phyloP scores from a whole-genome alignment of 2,888 invertebrate species.

The Lycaena phlaeas region DNA sequence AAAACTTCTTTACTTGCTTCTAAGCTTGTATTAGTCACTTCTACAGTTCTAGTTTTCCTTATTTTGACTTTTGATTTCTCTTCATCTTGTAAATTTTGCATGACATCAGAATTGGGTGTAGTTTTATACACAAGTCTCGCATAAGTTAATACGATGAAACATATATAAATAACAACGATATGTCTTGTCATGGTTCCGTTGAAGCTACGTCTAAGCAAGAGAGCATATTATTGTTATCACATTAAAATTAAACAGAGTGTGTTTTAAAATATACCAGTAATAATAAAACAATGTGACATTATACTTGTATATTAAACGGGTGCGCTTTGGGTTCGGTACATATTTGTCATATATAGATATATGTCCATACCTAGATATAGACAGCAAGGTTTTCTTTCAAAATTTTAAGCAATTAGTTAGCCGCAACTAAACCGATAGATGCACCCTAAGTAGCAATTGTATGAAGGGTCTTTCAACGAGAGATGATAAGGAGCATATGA shows the following conservation, averaged over 20 bases:
- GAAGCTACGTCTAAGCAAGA: constrained; percentile 22
- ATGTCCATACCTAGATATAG: no score
- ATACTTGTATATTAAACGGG: no score
- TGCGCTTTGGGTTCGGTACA: no score
- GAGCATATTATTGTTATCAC: constrained; percentile 27
- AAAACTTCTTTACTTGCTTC: no score
- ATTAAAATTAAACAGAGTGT: constrained; percentile 47
- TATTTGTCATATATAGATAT: no score
- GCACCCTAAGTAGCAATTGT: no score
- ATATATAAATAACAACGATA: constrained; percentile 7
- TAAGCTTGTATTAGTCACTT: no score
- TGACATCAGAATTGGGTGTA: background rate
- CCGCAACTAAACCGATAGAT: no score
- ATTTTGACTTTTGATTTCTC: background rate
- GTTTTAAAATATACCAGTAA: constrained; percentile 41
- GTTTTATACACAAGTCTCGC: constrained; percentile 11
- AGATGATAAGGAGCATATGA: no score
- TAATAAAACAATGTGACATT: constrained; percentile 32
- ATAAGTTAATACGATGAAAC: constrained; percentile 4
- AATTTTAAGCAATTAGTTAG: no score
- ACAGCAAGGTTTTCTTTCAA: no score
- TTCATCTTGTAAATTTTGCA: background rate
- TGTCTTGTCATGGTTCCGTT: constrained; percentile 17
- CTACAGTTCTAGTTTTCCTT: background rate
- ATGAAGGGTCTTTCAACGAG: no score